A percentile compares a stretch with the other conserved stretches of the same genome.
phyloP scores from a whole-genome alignment of 2,113 vertebrate genomes.

The Erinaceus europaeus region DNA sequence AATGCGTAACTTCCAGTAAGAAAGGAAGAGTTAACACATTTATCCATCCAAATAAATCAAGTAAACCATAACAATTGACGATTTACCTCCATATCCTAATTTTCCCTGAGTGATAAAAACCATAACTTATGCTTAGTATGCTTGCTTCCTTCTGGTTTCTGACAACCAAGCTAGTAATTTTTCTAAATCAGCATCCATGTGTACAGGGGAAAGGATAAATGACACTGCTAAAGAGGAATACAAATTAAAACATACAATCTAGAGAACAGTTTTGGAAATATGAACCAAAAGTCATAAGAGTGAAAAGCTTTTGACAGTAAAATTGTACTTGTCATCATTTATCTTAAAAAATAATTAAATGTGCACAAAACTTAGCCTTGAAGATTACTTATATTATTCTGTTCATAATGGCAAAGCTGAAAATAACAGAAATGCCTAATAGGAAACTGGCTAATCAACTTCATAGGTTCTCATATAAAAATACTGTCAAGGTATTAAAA shows the following conservation, averaged over 20 bases:
- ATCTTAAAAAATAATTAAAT: slow-evolving; percentile 22
- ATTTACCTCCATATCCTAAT: neutral
- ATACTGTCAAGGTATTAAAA: neutral
- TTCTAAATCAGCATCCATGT: neutral
- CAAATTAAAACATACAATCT: slow-evolving; percentile 27
- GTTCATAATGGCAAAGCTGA: slow-evolving; percentile 1
- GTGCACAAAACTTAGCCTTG: neutral
- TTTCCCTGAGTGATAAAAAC: neutral
- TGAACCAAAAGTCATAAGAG: slow-evolving; percentile 19
- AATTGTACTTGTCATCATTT: slow-evolving; percentile 24
- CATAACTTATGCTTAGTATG: slow-evolving; percentile 14
- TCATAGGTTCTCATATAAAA: slow-evolving; percentile 16
- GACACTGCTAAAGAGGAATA: neutral
- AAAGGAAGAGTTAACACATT: neutral
- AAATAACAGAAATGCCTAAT: neutral
- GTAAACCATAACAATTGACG: neutral
- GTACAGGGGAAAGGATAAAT: neutral
- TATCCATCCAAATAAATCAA: neutral
- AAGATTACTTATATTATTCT: slow-evolving; percentile 4
- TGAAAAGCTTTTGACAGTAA: neutral
- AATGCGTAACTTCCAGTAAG: neutral
- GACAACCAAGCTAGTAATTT: slow-evolving; percentile 23
- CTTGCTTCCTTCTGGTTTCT: neutral
- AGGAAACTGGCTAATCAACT: slow-evolving; percentile 23
- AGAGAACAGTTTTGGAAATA: slow-evolving; percentile 26